Evolutionary conservation across 2,113 vertebrate species (phyloP).

Genomic region (Phoenicopterus ruber): DNA sequence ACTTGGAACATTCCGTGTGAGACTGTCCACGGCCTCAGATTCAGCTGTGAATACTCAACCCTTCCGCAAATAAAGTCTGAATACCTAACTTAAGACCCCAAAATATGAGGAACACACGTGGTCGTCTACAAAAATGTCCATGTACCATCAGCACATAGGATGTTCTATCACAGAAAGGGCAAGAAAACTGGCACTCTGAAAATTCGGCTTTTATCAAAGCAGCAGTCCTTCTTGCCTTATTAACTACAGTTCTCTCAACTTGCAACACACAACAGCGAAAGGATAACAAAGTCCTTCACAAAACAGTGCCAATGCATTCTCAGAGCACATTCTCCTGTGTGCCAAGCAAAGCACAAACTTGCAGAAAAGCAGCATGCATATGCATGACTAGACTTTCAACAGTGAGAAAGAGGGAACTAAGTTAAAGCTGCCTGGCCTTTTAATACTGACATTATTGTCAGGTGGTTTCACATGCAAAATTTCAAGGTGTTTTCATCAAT

Average conservation of each 20-base stretch:
- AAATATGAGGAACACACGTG: neutral
- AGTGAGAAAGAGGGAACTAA: neutral
- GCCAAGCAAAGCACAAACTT: neutral
- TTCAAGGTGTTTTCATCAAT: neutral
- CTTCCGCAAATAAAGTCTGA: neutral
- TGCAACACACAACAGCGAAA: neutral
- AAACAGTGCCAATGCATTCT: neutral
- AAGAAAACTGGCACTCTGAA: neutral
- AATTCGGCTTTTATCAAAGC: neutral
- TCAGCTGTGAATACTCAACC: neutral
- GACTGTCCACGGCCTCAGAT: neutral
- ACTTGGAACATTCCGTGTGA: neutral
- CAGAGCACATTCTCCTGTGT: neutral
- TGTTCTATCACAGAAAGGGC: neutral
- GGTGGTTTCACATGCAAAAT: neutral
- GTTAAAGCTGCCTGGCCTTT: neutral
- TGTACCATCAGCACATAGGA: neutral
- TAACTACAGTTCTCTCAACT: neutral
- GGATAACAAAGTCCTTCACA: neutral
- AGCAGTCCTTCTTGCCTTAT: neutral
- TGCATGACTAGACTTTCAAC: neutral
- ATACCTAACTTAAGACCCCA: neutral
- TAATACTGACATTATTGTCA: neutral
- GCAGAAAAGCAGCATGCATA: neutral
- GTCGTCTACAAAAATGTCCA: neutral